phyloP scores from a whole-genome alignment of 2,888 invertebrate genomes.

The Xylota segnis region DNA sequence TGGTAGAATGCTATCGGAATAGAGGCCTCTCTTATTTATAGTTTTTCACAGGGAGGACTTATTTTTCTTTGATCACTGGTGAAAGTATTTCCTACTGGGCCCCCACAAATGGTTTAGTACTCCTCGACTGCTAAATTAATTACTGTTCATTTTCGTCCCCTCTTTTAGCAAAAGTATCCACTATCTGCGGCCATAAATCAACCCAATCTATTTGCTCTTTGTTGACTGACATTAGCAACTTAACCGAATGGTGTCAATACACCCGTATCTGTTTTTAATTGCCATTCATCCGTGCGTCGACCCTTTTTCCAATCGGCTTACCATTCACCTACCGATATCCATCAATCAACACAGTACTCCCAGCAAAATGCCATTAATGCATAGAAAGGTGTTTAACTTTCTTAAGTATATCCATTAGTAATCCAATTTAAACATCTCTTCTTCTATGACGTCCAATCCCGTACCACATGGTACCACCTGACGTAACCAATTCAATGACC shows the following conservation, averaged over 20 bases:
- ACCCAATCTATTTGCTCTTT: background rate
- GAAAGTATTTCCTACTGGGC: no score
- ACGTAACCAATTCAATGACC: conserved; percentile 47
- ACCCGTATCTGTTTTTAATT: background rate
- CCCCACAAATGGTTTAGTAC: no score
- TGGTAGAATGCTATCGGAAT: no score
- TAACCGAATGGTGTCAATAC: background rate
- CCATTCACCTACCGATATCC: background rate
- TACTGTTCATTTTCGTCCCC: no score
- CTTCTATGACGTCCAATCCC: background rate
- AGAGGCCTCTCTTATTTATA: no score
- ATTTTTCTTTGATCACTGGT: no score
- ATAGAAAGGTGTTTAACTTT: conserved; percentile 6
- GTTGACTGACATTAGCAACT: background rate
- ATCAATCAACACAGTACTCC: conserved; percentile 9
- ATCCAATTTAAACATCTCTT: background rate
- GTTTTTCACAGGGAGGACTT: no score
- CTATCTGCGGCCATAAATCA: background rate
- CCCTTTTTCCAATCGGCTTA: conserved; percentile 2
- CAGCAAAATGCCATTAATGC: background rate
- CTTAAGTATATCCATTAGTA: conserved; percentile 6
- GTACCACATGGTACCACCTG: conserved; percentile 39
- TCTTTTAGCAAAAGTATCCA: no score
- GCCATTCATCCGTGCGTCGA: background rate
- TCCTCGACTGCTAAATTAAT: no score